Percentiles rank a stretch among this genome's conserved stretches.
Conservation (phyloP, 1,140 invertebrate genomes). For the Leptestheria dahalacensis region DNA sequence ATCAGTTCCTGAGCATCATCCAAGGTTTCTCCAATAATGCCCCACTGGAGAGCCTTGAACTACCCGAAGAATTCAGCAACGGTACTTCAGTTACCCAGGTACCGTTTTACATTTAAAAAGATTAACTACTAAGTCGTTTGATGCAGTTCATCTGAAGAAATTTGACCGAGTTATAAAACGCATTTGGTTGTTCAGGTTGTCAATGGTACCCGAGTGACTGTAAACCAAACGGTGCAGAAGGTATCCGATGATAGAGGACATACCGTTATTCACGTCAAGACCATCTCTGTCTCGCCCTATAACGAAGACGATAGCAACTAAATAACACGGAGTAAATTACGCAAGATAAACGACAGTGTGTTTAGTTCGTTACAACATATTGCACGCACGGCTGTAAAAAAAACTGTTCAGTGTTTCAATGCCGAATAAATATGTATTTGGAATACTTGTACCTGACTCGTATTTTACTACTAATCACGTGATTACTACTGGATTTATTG, state of each 20-base stretch:
- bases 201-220: not conserved
- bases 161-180: not conserved
- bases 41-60: not conserved
- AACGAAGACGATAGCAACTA: not conserved
- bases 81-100: not conserved
- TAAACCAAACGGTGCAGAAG: not conserved
- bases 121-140: too few species aligned
- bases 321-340: too few species aligned
- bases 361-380: not conserved
- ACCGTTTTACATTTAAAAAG: not conserved
- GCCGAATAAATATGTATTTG: too few species aligned
- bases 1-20: not conserved
- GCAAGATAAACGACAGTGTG: not conserved
- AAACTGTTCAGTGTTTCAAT: too few species aligned
- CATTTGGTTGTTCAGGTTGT: not conserved
- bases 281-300: not conserved
- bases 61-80: not conserved
- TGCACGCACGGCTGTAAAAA: not conserved
- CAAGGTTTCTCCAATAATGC: not conserved
- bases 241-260: not conserved
- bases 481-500: too few species aligned
- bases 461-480: too few species aligned
- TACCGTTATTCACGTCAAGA: not conserved
- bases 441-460: too few species aligned
- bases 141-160: not conserved